A percentile compares a stretch with the other conserved stretches of the same genome.
Evolutionary conservation across 2,113 vertebrate genomes (phyloP).

Genomic region (Hypanus sabinus): DNA sequence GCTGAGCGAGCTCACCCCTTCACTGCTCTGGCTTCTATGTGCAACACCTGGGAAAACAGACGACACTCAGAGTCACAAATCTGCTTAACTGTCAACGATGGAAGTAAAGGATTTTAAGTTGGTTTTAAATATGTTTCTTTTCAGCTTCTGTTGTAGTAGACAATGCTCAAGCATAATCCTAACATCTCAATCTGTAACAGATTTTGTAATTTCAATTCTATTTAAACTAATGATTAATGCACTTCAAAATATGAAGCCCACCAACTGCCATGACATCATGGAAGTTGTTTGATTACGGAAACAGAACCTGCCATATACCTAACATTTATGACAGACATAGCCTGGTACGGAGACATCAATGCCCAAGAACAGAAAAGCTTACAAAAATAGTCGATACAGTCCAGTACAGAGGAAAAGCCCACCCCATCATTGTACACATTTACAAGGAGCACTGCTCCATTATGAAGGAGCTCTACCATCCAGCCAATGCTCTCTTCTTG

Average conservation of each 20-base stretch:
- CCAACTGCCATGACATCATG: neutral
- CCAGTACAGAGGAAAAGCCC: too few relatives aligned
- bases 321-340: neutral
- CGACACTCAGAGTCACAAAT: constrained; percentile 34
- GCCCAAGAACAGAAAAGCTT: too few relatives aligned
- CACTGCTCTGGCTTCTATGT: constrained; percentile 96
- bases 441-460: too few relatives aligned
- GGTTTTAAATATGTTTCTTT: neutral
- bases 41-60: constrained; percentile 70
- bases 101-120: neutral
- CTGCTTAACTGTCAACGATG: neutral
- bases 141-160: neutral
- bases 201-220: neutral
- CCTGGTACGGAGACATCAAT: too few relatives aligned
- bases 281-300: neutral
- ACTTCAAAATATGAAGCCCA: neutral
- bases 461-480: too few relatives aligned
- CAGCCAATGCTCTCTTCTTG: too few relatives aligned
- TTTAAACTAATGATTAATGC: neutral
- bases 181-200: neutral
- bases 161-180: neutral
- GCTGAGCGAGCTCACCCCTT: constrained; percentile 96
- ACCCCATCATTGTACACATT: too few relatives aligned
- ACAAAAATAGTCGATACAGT: too few relatives aligned
- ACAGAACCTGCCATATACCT: neutral